Evolutionary conservation across 2,113 vertebrate genomes (phyloP).

Genomic region (Stigmatopora argus): DNA sequence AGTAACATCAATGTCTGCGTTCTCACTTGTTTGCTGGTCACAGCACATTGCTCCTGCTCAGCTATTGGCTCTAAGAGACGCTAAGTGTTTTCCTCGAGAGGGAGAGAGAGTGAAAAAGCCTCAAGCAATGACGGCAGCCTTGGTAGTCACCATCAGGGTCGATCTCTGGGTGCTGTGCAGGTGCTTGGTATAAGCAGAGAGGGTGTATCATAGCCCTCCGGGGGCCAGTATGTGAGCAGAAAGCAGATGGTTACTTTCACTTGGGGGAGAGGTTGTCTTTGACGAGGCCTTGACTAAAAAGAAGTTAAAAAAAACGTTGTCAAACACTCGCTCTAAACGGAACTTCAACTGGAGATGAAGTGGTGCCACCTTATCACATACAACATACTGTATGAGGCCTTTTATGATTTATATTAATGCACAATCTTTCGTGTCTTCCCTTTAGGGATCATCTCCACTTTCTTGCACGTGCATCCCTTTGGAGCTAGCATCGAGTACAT

Average conservation of each 20-base stretch:
- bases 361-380: constrained; percentile 3
- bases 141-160: not conserved
- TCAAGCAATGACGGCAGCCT: constrained; percentile 3
- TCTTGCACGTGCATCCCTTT: constrained; percentile 92
- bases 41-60: not conserved
- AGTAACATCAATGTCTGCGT: not conserved
- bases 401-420: not conserved
- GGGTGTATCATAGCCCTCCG: constrained; percentile 32
- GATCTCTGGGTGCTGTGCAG: constrained; percentile 2
- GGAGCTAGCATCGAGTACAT: constrained; percentile 97
- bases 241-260: constrained; percentile 59
- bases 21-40: not conserved
- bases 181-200: constrained; percentile 31
- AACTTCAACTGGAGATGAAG: constrained; percentile 3
- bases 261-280: constrained; percentile 39
- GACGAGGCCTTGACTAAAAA: constrained; percentile 42
- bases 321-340: constrained; percentile 61
- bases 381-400: not conserved
- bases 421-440: constrained; percentile 21
- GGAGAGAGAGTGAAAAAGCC: constrained; percentile 7
- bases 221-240: constrained; percentile 28
- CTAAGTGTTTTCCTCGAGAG: constrained; percentile 4
- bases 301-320: constrained; percentile 55
- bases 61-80: not conserved
- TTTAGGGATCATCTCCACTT: constrained; percentile 90